A percentile compares a stretch with the other conserved stretches of the same genome.
Conservation (phyloP, 2,113 vertebrate genomes). For the Tauraco erythrolophus region DNA sequence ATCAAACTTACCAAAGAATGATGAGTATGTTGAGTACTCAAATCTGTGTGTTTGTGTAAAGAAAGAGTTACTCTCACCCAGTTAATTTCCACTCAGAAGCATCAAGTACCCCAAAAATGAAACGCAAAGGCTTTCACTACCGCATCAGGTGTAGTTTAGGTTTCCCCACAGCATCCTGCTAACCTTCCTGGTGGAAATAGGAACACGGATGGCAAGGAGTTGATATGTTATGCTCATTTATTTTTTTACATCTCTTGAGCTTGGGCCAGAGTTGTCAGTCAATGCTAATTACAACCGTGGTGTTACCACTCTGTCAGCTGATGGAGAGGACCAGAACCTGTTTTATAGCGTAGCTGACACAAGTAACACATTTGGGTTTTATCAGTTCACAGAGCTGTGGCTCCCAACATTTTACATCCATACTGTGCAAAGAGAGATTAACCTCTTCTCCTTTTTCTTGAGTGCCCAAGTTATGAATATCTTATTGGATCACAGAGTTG, state of each 20-base stretch:
- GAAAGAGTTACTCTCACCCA: background rate
- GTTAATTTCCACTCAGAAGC: background rate
- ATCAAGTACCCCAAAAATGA: background rate
- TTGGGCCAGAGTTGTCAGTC: slow-evolving; percentile 41
- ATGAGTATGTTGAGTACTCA: fast-evolving
- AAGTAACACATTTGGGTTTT: background rate
- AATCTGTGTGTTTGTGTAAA: background rate
- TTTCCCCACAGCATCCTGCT: background rate
- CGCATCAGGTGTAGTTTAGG: background rate
- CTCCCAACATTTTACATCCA: background rate
- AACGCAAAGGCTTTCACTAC: background rate
- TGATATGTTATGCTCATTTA: background rate
- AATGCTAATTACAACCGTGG: background rate
- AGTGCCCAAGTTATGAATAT: background rate
- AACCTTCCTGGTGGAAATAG: background rate
- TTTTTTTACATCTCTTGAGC: background rate
- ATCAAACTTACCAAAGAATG: background rate
- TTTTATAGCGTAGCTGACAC: background rate
- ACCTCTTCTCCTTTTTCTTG: background rate
- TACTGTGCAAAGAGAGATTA: background rate
- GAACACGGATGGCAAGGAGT: background rate
- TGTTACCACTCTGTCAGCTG: slow-evolving; percentile 1
- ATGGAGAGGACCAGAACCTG: background rate
- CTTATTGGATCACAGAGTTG: background rate
- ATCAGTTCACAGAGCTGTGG: background rate